Evolutionary conservation across 2,113 vertebrate species (phyloP).

Genomic region (Kryptolebias marmoratus): DNA sequence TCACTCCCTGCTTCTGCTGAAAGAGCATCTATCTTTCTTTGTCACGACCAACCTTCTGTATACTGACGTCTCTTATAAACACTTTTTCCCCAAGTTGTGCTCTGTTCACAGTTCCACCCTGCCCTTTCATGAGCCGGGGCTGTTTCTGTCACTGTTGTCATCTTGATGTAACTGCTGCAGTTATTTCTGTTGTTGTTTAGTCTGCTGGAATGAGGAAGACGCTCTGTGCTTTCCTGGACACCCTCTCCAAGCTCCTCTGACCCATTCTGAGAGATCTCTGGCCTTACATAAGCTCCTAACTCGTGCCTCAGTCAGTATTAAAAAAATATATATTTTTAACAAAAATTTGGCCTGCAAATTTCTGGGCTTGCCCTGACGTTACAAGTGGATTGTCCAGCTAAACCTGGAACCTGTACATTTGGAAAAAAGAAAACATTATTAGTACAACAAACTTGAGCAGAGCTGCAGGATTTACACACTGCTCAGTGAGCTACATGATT

Average conservation of each 20-base stretch:
- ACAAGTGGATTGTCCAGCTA: conserved; percentile 6
- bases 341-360: conserved; percentile 39
- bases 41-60: conserved; percentile 8
- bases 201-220: conserved; percentile 43
- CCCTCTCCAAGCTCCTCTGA: background rate
- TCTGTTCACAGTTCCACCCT: conserved; percentile 29
- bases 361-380: conserved; percentile 58
- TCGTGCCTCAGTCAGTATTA: conserved; percentile 5
- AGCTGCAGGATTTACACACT: conserved; percentile 11
- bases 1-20: background rate
- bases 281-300: conserved; percentile 38
- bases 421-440: conserved; percentile 24
- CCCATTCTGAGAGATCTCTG: conserved; percentile 41
- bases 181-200: conserved; percentile 64
- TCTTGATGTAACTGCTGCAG: conserved; percentile 48
- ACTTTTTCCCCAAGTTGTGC: conserved; percentile 37
- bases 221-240: conserved; percentile 38
- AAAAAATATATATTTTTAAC: too few species aligned
- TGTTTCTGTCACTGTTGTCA: conserved; percentile 28
- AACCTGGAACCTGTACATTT: conserved; percentile 38
- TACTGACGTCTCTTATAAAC: conserved; percentile 40
- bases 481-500: too few species aligned
- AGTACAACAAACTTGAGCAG: conserved; percentile 3
- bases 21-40: background rate
- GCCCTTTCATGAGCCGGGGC: conserved; percentile 52